phyloP scores from a whole-genome alignment of 2,113 vertebrate species.

The Camelus bactrianus region DNA sequence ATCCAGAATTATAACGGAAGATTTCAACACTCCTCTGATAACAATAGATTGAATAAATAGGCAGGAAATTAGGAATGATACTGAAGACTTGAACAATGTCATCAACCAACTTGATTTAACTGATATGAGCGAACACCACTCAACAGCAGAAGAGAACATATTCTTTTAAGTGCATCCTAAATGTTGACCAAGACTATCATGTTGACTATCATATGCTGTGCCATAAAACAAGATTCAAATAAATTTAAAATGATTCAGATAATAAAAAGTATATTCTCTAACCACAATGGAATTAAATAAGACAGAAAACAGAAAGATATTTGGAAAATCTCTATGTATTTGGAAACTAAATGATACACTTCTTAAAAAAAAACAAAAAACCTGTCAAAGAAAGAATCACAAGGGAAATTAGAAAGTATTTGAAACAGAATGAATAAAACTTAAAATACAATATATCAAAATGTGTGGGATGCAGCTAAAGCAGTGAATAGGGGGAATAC shows the following conservation, averaged over 20 bases:
- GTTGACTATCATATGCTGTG: neutral
- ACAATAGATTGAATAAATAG: neutral
- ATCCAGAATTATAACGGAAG: neutral
- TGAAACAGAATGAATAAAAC: slow-evolving; percentile 2
- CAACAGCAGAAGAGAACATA: neutral
- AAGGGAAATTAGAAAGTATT: neutral
- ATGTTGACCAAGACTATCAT: neutral
- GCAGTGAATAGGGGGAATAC: neutral
- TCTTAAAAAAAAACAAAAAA: neutral
- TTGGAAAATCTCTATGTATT: neutral
- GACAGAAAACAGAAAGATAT: neutral
- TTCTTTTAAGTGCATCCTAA: neutral
- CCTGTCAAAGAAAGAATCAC: neutral
- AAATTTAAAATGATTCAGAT: slow-evolving; percentile 14
- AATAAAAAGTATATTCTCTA: neutral
- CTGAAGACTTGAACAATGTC: neutral
- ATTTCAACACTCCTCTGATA: neutral
- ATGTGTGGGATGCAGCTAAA: neutral
- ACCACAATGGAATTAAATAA: neutral
- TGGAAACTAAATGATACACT: neutral
- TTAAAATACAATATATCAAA: neutral
- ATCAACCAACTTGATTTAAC: neutral
- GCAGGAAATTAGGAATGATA: neutral
- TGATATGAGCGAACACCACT: neutral
- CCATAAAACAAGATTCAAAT: neutral